Conservation (phyloP, 1,140 invertebrate species). For the Brachionus koreanus region DNA sequence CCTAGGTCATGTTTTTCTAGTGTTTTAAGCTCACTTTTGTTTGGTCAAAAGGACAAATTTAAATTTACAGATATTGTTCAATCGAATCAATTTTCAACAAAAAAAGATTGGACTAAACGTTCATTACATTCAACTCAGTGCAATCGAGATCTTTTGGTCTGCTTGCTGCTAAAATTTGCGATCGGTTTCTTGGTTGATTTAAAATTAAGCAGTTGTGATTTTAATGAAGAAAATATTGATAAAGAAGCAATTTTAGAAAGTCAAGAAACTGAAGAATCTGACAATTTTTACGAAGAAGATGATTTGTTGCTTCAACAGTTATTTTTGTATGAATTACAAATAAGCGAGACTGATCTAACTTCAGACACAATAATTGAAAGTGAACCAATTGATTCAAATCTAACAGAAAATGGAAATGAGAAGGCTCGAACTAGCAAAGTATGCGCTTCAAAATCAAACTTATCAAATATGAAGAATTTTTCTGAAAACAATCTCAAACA, state of each 20-base stretch:
- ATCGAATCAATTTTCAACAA: neutral
- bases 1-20: slow-evolving; percentile 58
- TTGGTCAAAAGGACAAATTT: slow-evolving; percentile 20
- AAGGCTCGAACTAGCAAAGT: neutral
- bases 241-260: neutral
- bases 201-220: neutral
- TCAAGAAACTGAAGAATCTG: neutral
- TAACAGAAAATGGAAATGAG: neutral
- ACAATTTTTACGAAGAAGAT: slow-evolving; percentile 25
- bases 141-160: slow-evolving; percentile 67
- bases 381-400: neutral
- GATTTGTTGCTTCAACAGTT: slow-evolving; percentile 32
- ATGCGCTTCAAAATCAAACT: neutral
- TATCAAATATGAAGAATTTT: neutral
- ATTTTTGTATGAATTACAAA: slow-evolving; percentile 34
- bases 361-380: neutral
- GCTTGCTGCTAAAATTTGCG: slow-evolving; percentile 67
- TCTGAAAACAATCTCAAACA: slow-evolving; percentile 3
- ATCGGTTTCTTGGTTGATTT: slow-evolving; percentile 63
- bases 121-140: slow-evolving; percentile 55
- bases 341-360: neutral
- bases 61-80: neutral
- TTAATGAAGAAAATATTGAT: neutral
- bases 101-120: slow-evolving; percentile 60
- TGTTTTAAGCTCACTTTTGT: slow-evolving; percentile 52